A percentile compares a stretch with the other conserved stretches of the same genome.
These are phyloP conservation scores for Drosophila asahinai DNA, from an alignment of 1,140 invertebrate species.

Conservation along the genomic window DNA sequence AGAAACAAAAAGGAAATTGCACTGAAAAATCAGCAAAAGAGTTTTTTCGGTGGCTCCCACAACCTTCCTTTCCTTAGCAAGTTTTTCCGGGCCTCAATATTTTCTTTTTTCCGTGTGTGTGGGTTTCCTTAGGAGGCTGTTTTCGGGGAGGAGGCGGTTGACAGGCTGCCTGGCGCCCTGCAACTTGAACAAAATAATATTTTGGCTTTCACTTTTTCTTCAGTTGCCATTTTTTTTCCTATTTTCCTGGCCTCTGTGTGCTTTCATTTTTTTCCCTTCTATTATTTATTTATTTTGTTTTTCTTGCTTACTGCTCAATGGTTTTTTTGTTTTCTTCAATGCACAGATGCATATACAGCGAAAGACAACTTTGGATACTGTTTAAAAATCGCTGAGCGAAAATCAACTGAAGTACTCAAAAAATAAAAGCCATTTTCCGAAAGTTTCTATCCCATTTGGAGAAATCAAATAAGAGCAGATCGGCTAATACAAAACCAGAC, in stretches of 20 bases:
- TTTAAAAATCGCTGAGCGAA: slow-evolving; percentile 1
- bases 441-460: too few relatives aligned
- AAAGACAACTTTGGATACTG: slow-evolving; percentile 11
- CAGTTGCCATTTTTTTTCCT: slow-evolving; percentile 10
- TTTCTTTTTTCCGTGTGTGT: not conserved
- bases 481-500: too few relatives aligned
- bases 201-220: slow-evolving; percentile 42
- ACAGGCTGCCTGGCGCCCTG: slow-evolving; percentile 38
- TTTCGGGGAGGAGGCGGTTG: not conserved
- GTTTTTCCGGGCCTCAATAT: not conserved
- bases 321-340: slow-evolving; percentile 17
- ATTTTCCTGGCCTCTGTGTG: not conserved
- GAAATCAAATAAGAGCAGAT: too few relatives aligned
- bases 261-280: not conserved
- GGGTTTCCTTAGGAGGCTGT: not conserved
- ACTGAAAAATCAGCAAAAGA: slow-evolving; percentile 42
- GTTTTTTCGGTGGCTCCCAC: slow-evolving; percentile 17
- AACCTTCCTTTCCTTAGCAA: not conserved
- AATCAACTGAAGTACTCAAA: not conserved
- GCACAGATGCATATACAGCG: slow-evolving; percentile 18
- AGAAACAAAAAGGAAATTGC: slow-evolving; percentile 38
- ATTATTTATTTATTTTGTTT: slow-evolving; percentile 24
- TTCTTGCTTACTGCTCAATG: slow-evolving; percentile 37
- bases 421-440: not conserved
- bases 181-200: slow-evolving; percentile 54